Evolutionary conservation across 1,140 invertebrate genomes (phyloP).

Genomic region (Scylla paramamosain): DNA sequence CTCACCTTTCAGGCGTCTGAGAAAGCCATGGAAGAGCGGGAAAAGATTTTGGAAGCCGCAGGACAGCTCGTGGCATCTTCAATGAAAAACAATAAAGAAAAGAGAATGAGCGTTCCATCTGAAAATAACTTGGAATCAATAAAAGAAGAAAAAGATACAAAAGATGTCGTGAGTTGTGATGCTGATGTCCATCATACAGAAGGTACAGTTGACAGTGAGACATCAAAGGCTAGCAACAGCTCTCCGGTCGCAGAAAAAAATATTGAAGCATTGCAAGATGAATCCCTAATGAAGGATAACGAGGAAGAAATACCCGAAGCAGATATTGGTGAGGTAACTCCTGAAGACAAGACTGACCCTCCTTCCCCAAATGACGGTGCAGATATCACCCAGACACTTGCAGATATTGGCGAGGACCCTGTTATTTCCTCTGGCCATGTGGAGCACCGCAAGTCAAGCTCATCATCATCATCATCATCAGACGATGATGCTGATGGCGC

Average conservation of each 20-base stretch:
- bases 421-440: neutral
- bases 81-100: neutral
- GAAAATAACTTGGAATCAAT: constrained; percentile 43
- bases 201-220: neutral
- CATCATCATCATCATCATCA: neutral
- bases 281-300: neutral
- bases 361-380: neutral
- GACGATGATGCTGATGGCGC: constrained; percentile 17
- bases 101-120: neutral
- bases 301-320: neutral
- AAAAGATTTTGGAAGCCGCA: constrained; percentile 63
- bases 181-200: neutral
- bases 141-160: constrained; percentile 47
- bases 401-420: neutral
- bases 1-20: constrained; percentile 59
- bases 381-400: neutral
- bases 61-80: constrained; percentile 49
- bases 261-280: neutral
- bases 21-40: constrained; percentile 43
- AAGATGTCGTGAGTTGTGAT: neutral
- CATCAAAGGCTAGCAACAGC: neutral
- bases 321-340: neutral
- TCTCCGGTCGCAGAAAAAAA: neutral
- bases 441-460: neutral
- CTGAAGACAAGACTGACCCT: neutral